Conservation (phyloP, 2,888 invertebrate genomes). For the Zeuzera pyrina region DNA sequence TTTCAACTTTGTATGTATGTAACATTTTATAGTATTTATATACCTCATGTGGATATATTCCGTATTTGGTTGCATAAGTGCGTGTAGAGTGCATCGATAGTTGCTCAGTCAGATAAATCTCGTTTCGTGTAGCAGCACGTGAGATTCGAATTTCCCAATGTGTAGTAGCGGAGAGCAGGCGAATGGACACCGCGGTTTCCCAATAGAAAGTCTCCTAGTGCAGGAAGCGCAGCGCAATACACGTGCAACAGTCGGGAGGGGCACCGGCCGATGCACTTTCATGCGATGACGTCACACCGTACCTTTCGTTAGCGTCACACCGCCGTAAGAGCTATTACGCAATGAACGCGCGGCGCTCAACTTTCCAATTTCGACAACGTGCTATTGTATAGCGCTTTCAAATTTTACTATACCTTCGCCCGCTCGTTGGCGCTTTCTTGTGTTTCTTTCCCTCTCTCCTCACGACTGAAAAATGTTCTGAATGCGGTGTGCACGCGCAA, state of each 20-base stretch:
- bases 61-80: conserved; percentile 32
- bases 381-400: conserved; percentile 73
- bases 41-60: too few species aligned
- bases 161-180: conserved; percentile 37
- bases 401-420: conserved; percentile 65
- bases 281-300: conserved; percentile 57
- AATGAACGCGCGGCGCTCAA: conserved; percentile 65
- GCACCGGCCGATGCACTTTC: conserved; percentile 66
- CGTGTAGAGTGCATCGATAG: conserved; percentile 13
- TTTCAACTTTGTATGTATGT: too few species aligned
- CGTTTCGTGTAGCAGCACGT: conserved; percentile 43
- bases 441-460: conserved; percentile 58
- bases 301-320: conserved; percentile 67
- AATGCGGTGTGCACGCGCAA: conserved; percentile 48
- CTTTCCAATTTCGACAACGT: conserved; percentile 73
- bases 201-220: conserved; percentile 67
- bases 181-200: conserved; percentile 47
- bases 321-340: conserved; percentile 67
- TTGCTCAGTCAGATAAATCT: conserved; percentile 67
- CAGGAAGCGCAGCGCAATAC: conserved; percentile 53
- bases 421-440: conserved; percentile 61
- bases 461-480: conserved; percentile 62
- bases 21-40: too few species aligned
- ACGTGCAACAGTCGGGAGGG: conserved; percentile 26
- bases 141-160: conserved; percentile 63